Percentiles rank a stretch among this genome's conserved stretches.
Evolutionary conservation across 2,888 invertebrate species (phyloP).

Genomic region (Adelphocoris suturalis): DNA sequence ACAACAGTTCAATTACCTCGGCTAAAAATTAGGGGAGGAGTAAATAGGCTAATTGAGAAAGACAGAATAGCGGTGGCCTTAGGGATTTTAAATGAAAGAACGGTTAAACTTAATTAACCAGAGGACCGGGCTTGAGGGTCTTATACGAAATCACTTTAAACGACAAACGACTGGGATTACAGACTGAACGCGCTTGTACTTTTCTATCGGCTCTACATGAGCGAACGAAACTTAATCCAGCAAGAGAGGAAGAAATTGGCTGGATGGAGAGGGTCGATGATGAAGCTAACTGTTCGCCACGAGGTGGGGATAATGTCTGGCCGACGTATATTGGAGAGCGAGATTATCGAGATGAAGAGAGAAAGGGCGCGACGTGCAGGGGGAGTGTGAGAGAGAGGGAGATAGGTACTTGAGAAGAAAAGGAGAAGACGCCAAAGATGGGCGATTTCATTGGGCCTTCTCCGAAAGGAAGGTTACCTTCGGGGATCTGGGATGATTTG

Average conservation of each 20-base stretch:
- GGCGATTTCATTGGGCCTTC: conserved; percentile 51
- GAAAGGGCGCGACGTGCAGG: neutral
- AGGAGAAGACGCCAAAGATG: conserved; percentile 53
- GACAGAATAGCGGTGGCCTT: conserved; percentile 46
- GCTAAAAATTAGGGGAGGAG: neutral
- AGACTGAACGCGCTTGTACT: conserved; percentile 56
- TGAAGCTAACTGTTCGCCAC: conserved; percentile 19
- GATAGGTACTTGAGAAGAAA: conserved; percentile 21
- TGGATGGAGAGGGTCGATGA: conserved; percentile 19
- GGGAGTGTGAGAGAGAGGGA: neutral
- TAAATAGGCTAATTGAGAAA: conserved; percentile 44
- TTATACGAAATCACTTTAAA: conserved; percentile 68
- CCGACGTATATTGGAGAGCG: conserved; percentile 40
- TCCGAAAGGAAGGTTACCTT: conserved; percentile 45
- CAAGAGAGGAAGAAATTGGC: conserved; percentile 37
- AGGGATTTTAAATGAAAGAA: conserved; percentile 58
- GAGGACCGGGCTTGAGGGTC: conserved; percentile 46
- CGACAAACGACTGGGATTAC: conserved; percentile 69
- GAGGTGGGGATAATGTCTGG: conserved; percentile 25
- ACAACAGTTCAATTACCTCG: neutral
- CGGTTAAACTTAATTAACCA: conserved; percentile 63
- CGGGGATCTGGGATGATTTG: conserved; percentile 68
- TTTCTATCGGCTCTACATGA: conserved; percentile 57
- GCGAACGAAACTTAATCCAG: conserved; percentile 46
- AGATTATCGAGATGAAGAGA: conserved; percentile 39